These are phyloP conservation scores for Virgularia gustaviana DNA, from an alignment of 92 coral and sea anemone genomes.

Conservation along the genomic window DNA sequence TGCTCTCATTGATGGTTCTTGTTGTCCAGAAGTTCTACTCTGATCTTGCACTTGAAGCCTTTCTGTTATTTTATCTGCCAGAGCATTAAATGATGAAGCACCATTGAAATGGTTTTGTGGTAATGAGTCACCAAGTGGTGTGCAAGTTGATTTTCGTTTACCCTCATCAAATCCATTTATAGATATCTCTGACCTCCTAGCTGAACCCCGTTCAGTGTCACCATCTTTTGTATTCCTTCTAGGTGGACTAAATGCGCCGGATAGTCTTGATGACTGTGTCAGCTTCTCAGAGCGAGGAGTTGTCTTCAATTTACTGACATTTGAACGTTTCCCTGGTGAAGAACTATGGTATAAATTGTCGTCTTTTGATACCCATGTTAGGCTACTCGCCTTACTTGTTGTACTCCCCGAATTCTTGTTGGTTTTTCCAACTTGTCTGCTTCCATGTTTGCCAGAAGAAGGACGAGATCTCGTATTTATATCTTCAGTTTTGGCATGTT, in stretches of 20 bases:
- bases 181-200: constrained; percentile 14
- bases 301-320: neutral
- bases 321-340: constrained; percentile 17
- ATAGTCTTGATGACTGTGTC: constrained; percentile 12
- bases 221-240: neutral
- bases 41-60: constrained; percentile 51
- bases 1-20: constrained; percentile 42
- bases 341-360: too few relatives aligned
- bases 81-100: constrained; percentile 70
- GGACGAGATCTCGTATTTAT: constrained; percentile 28
- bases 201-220: constrained; percentile 12
- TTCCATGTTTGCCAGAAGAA: neutral
- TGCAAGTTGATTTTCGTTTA: constrained; percentile 11
- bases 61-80: constrained; percentile 81
- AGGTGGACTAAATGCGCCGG: constrained; percentile 25
- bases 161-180: constrained; percentile 15
- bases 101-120: neutral
- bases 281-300: constrained; percentile 1
- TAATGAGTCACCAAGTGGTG: neutral
- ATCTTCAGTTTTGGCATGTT: constrained; percentile 54
- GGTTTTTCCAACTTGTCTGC: constrained; percentile 23
- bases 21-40: too few relatives aligned
- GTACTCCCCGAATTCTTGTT: constrained; percentile 17
- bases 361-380: constrained; percentile 76
- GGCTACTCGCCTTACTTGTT: constrained; percentile 21